phyloP scores from a whole-genome alignment of 2,113 vertebrate genomes.

The Otolemur garnettii region DNA sequence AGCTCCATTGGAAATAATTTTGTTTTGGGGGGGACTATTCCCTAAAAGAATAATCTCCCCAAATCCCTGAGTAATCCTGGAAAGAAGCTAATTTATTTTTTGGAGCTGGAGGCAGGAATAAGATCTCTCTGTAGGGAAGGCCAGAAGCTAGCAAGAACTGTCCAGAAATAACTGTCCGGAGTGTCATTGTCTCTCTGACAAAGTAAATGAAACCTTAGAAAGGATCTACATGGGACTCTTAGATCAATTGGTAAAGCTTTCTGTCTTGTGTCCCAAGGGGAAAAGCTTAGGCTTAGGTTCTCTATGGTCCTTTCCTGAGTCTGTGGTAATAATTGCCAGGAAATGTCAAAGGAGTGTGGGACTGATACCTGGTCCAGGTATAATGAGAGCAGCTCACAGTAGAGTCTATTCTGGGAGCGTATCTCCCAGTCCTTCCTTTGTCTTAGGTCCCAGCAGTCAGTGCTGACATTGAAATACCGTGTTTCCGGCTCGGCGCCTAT shows the following conservation, averaged over 20 bases:
- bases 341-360: background rate
- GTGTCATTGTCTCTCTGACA: background rate
- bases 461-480: background rate
- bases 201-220: background rate
- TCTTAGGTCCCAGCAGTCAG: background rate
- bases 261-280: background rate
- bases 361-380: background rate
- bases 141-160: background rate
- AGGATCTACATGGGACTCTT: background rate
- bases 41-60: background rate
- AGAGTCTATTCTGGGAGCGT: background rate
- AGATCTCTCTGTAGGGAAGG: background rate
- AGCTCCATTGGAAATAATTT: background rate
- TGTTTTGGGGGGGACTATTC: too few species aligned
- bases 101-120: background rate
- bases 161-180: background rate
- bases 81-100: constrained; percentile 41
- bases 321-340: background rate
- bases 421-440: background rate
- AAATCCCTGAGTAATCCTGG: background rate
- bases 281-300: background rate
- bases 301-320: background rate
- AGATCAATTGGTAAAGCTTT: background rate
- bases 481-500: too few species aligned
- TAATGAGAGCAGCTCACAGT: background rate